Percentiles rank a stretch among this genome's conserved stretches.
These are phyloP conservation scores for Drosophila multiciliata DNA, from an alignment of 2,888 invertebrate species.

Conservation along the genomic window DNA sequence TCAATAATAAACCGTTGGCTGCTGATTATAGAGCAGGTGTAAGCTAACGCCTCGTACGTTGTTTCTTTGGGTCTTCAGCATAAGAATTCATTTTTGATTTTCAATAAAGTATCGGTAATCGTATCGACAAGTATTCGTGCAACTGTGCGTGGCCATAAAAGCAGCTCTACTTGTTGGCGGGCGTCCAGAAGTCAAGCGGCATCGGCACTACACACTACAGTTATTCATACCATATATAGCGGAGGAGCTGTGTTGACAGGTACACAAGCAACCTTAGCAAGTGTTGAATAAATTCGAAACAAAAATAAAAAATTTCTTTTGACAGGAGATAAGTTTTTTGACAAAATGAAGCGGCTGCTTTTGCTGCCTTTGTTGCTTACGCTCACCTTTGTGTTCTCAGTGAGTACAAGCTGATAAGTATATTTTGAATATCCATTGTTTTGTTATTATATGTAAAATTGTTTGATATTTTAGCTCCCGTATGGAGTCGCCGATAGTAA, in stretches of 20 bases:
- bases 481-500: slow-evolving; percentile 19
- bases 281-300: slow-evolving; percentile 34
- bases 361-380: slow-evolving; percentile 8
- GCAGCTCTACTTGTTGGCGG: slow-evolving; percentile 25
- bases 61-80: background rate
- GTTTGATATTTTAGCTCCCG: slow-evolving; percentile 37
- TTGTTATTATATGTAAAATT: background rate
- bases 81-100: slow-evolving; percentile 18
- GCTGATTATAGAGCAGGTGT: slow-evolving; percentile 56
- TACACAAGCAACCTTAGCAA: background rate
- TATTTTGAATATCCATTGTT: no score
- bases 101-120: slow-evolving; percentile 33
- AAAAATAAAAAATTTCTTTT: background rate
- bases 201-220: background rate
- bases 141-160: slow-evolving; percentile 48
- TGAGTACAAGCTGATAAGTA: slow-evolving; percentile 16
- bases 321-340: background rate
- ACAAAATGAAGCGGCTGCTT: slow-evolving; percentile 20
- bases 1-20: slow-evolving; percentile 1
- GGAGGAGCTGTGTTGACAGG: background rate
- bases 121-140: slow-evolving; percentile 6
- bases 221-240: background rate
- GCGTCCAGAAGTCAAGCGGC: slow-evolving; percentile 20
- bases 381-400: slow-evolving; percentile 17
- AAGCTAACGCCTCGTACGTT: slow-evolving; percentile 9